These are phyloP conservation scores for Cheirogaleus medius DNA, from an alignment of 2,113 vertebrate species.

Conservation along the genomic window DNA sequence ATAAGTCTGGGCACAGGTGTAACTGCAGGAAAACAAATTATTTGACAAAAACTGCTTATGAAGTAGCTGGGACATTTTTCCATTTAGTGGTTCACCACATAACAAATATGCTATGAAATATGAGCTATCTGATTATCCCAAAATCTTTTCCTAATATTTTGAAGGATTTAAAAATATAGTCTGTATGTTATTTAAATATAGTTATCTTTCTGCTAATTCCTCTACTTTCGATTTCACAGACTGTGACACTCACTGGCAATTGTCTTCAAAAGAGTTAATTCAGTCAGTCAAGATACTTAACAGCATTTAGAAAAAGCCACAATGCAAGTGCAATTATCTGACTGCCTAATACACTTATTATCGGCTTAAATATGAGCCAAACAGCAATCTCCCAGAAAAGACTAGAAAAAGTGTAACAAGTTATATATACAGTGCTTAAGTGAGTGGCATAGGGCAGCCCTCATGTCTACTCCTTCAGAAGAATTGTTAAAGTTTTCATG, in stretches of 20 bases:
- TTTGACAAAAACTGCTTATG: not conserved
- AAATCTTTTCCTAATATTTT: not conserved
- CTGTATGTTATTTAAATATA: not conserved
- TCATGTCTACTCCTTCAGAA: not conserved
- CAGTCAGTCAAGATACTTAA: not conserved
- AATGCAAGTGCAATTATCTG: not conserved
- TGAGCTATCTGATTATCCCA: conserved; percentile 24
- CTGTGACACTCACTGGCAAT: not conserved
- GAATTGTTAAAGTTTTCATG: not conserved
- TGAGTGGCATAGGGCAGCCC: not conserved
- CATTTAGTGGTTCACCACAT: not conserved
- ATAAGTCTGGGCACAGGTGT: not conserved
- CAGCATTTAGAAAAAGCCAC: not conserved
- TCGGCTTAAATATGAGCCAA: not conserved
- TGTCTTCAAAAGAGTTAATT: not conserved
- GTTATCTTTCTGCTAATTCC: not conserved
- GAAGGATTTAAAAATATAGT: conserved; percentile 31
- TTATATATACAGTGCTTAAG: not conserved
- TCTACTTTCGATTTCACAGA: conserved; percentile 38
- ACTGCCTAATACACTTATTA: not conserved
- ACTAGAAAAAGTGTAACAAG: not conserved
- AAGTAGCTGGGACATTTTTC: not conserved
- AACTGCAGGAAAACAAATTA: conserved; percentile 22
- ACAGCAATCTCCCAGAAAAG: not conserved
- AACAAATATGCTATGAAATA: conserved; percentile 15